Base-by-base conservation (phyloP, 2,797 vertebrate species). In the Halcyon leucocephala region DNA sequence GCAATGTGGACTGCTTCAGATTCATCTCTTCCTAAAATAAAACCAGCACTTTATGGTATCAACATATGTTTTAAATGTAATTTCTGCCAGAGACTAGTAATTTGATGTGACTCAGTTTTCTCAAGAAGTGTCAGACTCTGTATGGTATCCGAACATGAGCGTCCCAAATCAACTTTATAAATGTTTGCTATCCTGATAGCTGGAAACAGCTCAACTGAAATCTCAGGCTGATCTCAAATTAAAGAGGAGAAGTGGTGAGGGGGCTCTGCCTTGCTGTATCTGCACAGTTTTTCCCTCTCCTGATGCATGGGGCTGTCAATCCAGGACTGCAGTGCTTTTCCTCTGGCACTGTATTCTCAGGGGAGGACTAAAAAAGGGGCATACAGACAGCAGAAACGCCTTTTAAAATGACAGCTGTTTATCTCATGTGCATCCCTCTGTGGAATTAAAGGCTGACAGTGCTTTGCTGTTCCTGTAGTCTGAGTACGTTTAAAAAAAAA, bases 91-190 rank as follows among this genome's bases (percentile, higher is more conserved):
- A 66, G 42, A 84, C 57, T 66, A 14, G 64, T 60, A 70, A 78
- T 86, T 81, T 89, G 62, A 81, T 88, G 55, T 90, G 89, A 86
- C 70, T 95, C 73, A 33, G 33, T 96, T 95, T 91, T 94, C 91
- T 84, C 73, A 82, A 65, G 88, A 97, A 66, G 92, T 94, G 88
- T 90, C 94, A 96, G 91, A 86, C 93, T 90, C 92, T 93, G 64
- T 92, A 21, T 86, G 58, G 57, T 74, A 86, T 77, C 51, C 48
- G 72, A 85, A 57, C 39, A 66, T n/a, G 77, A 62, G 55, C 0
- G 2, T 49, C 91, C 87, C 49, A 89, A 95, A 88, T 66, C 76
- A 91, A 51, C 72, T 95, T 91, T 21, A 78, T 72, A 64, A 96
- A 93, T 96, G 88, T 94, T 96, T 93, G 60, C 87, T 91, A 31